Percentiles rank a stretch among this genome's conserved stretches.
phyloP scores from a whole-genome alignment of 2,113 vertebrate species.

The Excalfactoria chinensis region DNA sequence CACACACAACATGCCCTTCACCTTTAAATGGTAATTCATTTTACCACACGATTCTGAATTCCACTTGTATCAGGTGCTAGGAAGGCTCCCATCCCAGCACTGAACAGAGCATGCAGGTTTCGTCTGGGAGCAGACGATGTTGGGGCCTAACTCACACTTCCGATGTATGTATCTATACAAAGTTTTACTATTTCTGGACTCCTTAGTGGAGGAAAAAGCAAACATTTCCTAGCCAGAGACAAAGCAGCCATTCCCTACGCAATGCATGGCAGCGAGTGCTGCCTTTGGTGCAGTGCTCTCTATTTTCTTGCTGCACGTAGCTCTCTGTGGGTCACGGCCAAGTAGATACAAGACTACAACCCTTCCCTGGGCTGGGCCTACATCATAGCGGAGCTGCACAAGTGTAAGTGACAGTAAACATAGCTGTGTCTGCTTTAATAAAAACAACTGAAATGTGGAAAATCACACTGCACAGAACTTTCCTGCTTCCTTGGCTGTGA shows the following conservation, averaged over 20 bases:
- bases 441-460: background rate
- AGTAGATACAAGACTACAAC: background rate
- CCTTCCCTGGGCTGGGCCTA: background rate
- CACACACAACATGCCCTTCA: constrained; percentile 51
- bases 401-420: background rate
- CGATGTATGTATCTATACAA: background rate
- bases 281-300: background rate
- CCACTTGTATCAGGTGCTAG: background rate
- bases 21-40: constrained; percentile 62
- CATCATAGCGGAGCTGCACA: background rate
- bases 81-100: background rate
- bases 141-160: background rate
- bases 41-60: background rate
- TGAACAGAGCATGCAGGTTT: background rate
- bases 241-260: background rate
- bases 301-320: background rate
- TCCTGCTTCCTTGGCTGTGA: background rate
- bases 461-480: background rate
- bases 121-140: rapidly evolving
- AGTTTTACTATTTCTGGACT: background rate
- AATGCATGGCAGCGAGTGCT: background rate
- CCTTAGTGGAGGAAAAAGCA: background rate
- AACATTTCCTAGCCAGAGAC: background rate
- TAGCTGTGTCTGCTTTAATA: background rate
- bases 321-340: background rate